Conservation (phyloP, 37 sponge, comb jelly and placozoan species). For the Agelas oroides region DNA sequence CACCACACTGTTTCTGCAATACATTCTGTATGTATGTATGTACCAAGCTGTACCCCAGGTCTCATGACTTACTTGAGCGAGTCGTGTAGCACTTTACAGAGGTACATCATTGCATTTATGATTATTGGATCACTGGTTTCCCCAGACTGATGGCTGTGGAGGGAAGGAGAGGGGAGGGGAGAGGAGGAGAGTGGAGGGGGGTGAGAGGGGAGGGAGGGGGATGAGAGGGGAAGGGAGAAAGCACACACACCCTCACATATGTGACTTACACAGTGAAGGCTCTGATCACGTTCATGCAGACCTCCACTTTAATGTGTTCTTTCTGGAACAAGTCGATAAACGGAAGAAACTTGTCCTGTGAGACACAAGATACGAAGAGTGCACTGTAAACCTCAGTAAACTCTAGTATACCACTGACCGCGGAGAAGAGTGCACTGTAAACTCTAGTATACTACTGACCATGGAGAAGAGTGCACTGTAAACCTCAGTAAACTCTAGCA, state of each 20-base stretch:
- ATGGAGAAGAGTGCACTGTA: no score
- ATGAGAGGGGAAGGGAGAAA: no score
- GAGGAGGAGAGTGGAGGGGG: no score
- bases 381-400: no score
- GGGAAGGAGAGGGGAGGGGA: neutral
- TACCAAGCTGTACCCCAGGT: no score
- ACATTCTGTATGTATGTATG: no score
- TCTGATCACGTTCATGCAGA: conserved; percentile 74
- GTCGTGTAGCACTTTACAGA: conserved; percentile 92
- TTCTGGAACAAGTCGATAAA: conserved; percentile 96
- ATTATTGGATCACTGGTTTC: conserved; percentile 88
- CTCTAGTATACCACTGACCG: no score
- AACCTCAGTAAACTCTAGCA: no score
- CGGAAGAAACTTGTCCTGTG: conserved; percentile 95
- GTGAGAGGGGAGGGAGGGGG: no score
- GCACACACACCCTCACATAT: neutral
- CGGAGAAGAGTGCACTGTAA: no score
- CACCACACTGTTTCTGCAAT: neutral
- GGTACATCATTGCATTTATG: conserved; percentile 91
- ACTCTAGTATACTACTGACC: no score
- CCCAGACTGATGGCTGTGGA: conserved; percentile 60
- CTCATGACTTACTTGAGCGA: conserved; percentile 90
- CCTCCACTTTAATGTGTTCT: conserved; percentile 95
- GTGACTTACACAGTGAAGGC: conserved; percentile 67
- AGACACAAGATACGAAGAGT: no score